Evolutionary conservation across 2,888 invertebrate genomes (phyloP).

Genomic region (Torymus aiolomorphi): DNA sequence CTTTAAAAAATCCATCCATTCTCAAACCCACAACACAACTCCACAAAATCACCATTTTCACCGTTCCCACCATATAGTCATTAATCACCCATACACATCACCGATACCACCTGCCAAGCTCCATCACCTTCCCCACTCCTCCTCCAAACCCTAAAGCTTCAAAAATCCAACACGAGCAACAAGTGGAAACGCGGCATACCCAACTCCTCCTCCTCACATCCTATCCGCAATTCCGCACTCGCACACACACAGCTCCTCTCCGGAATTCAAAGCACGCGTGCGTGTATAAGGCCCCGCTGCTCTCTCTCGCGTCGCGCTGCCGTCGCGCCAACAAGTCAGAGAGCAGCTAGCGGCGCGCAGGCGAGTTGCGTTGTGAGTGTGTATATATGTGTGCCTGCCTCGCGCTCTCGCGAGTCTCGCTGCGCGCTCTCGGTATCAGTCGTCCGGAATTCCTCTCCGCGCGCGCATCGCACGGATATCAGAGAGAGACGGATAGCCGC

Average conservation of each 20-base stretch:
- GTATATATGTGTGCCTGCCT: no score
- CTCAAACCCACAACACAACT: no score
- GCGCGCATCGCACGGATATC: neutral
- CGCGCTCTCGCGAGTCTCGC: neutral
- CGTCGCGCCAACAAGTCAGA: constrained; percentile 14
- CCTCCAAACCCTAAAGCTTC: no score
- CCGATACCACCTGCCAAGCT: no score
- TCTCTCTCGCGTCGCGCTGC: neutral
- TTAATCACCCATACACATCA: no score
- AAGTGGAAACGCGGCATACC: neutral
- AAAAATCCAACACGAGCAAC: no score
- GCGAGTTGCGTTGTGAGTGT: no score
- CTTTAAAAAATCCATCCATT: no score
- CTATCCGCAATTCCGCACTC: neutral
- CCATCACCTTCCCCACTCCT: no score
- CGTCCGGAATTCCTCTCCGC: constrained; percentile 39
- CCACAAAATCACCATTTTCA: no score
- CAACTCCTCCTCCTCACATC: neutral
- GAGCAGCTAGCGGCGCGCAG: no score
- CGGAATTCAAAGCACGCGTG: constrained; percentile 33
- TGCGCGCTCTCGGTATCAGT: neutral
- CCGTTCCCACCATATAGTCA: no score
- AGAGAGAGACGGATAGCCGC: neutral
- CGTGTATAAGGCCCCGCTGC: constrained; percentile 3
- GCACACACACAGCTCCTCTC: neutral